Conservation (phyloP, 2,888 invertebrate species). For the Drosophila cognata region DNA sequence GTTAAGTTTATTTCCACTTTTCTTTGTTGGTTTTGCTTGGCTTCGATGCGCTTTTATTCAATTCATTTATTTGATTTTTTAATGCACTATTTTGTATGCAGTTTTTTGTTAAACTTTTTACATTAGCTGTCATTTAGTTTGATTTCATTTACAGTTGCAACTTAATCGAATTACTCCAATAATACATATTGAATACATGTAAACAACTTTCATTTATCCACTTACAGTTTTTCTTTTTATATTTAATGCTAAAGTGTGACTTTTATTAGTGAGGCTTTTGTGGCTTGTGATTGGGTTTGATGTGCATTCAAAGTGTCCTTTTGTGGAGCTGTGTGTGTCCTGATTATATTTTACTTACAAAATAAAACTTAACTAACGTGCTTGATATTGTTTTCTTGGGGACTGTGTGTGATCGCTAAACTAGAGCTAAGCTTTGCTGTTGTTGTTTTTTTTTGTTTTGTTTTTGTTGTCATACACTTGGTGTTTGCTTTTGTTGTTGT, state of each 20-base stretch:
- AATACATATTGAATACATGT: conserved; percentile 36
- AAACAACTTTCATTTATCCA: conserved; percentile 43
- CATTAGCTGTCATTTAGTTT: conserved; percentile 64
- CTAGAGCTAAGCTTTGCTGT: conserved; percentile 69
- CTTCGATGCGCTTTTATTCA: conserved; percentile 48
- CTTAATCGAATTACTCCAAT: conserved; percentile 46
- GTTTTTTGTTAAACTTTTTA: conserved; percentile 59
- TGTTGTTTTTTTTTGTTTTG: conserved; percentile 43
- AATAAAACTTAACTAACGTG: conserved; percentile 65
- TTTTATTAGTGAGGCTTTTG: conserved; percentile 25
- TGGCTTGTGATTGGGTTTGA: conserved; percentile 9
- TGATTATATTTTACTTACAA: conserved; percentile 56
- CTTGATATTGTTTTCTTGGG: conserved; percentile 47
- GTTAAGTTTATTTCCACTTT: conserved; percentile 28
- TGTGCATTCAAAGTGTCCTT: conserved; percentile 25
- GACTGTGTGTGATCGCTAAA: conserved; percentile 41
- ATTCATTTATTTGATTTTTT: conserved; percentile 19
- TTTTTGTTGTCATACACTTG: conserved; percentile 61
- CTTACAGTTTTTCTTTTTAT: conserved; percentile 14
- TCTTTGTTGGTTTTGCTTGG: conserved; percentile 32
- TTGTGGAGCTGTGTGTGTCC: conserved; percentile 17
- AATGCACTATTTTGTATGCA: conserved; percentile 24
- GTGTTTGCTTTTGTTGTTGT: conserved; percentile 53
- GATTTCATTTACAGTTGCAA: conserved; percentile 65
- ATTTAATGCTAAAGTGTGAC: conserved; percentile 38